phyloP scores from a whole-genome alignment of 2,113 vertebrate species.

The Apeltes quadracus region DNA sequence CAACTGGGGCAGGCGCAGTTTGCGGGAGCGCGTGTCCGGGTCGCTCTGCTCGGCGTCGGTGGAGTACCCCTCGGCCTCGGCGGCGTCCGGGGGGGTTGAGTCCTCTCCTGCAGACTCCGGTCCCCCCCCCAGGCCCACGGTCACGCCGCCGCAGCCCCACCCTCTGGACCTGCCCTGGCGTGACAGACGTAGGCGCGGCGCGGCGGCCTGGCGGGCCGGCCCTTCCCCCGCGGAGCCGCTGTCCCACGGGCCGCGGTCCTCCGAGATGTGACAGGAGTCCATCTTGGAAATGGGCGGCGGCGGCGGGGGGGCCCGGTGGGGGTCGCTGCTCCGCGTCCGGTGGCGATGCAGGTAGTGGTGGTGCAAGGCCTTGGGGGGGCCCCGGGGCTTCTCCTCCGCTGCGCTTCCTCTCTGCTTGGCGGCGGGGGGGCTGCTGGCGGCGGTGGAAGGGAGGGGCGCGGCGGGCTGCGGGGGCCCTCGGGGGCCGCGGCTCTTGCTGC shows the following conservation, averaged over 20 bases:
- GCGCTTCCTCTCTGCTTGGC: constrained; percentile 37
- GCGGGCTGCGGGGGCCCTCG: constrained; percentile 72
- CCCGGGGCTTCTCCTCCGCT: constrained; percentile 46
- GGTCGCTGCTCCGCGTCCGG: constrained; percentile 64
- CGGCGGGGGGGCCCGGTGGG: constrained; percentile 69
- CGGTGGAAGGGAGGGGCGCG: constrained; percentile 15
- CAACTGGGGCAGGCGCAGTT: constrained; percentile 83
- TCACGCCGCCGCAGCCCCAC: constrained; percentile 74
- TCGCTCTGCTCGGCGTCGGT: constrained; percentile 93
- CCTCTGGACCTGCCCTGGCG: constrained; percentile 84
- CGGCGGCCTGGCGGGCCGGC: neutral
- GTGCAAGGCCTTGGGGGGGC: constrained; percentile 57
- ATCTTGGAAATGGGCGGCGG: constrained; percentile 83
- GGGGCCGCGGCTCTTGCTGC: constrained; percentile 81
- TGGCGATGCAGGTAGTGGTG: constrained; percentile 65
- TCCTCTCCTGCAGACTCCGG: constrained; percentile 70
- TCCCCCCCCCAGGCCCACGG: constrained; percentile 41
- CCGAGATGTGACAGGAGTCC: constrained; percentile 83
- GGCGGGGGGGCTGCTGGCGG: constrained; percentile 44
- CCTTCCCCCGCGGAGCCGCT: constrained; percentile 20
- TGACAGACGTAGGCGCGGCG: constrained; percentile 81
- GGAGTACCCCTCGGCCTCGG: constrained; percentile 91
- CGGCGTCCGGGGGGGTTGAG: constrained; percentile 81
- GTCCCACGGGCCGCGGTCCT: constrained; percentile 66
- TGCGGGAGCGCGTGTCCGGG: constrained; percentile 82